These are phyloP conservation scores for Zaprionus lachaisei DNA, from an alignment of 1,140 invertebrate genomes.

Conservation along the genomic window DNA sequence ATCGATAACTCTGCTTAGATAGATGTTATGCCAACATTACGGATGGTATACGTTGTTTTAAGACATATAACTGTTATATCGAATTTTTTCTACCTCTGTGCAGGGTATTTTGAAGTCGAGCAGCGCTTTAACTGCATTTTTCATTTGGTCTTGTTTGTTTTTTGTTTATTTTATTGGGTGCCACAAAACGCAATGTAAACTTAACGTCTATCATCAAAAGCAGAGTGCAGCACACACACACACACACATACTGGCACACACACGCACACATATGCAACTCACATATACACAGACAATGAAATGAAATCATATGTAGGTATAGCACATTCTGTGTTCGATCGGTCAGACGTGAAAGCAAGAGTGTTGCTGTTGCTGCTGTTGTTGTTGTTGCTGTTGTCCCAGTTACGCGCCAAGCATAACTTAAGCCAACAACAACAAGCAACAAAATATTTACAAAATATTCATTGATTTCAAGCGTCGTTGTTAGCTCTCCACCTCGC, in stretches of 20 bases:
- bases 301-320: constrained; percentile 25
- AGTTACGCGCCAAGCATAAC: constrained; percentile 61
- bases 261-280: constrained; percentile 2
- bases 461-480: constrained; percentile 68
- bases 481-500: constrained; percentile 11
- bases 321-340: constrained; percentile 73
- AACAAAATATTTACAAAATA: constrained; percentile 70
- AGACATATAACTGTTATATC: too few species aligned
- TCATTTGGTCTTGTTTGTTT: neutral
- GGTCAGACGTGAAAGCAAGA: constrained; percentile 73
- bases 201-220: constrained; percentile 22
- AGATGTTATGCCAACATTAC: too few species aligned
- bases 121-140: constrained; percentile 15
- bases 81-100: too few species aligned
- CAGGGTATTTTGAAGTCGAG: neutral
- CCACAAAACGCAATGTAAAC: constrained; percentile 14
- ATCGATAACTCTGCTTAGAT: neutral
- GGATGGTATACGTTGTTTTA: too few species aligned
- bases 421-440: constrained; percentile 31
- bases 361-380: constrained; percentile 47
- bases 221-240: constrained; percentile 6
- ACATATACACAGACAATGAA: constrained; percentile 3
- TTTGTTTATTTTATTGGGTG: constrained; percentile 16
- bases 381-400: constrained; percentile 41
- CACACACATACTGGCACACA: neutral